Evolutionary conservation across 2,113 vertebrate genomes (phyloP).

Genomic region (Solea solea): DNA sequence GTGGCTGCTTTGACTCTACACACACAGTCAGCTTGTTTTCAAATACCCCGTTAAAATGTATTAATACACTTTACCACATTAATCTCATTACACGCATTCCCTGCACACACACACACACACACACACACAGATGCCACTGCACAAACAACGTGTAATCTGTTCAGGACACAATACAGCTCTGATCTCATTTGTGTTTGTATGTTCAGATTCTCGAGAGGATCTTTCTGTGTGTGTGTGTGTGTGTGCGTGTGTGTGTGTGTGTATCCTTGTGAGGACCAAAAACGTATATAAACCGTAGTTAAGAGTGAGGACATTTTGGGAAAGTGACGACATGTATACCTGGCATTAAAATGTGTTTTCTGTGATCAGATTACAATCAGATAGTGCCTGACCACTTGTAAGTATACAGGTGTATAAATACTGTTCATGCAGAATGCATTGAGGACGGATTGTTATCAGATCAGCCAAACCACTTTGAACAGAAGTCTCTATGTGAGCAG

Average conservation of each 20-base stretch:
- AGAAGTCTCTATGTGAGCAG: too few species aligned
- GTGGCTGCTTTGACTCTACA: neutral
- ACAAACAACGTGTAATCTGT: conserved; percentile 35
- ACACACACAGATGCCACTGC: neutral
- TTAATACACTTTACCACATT: neutral
- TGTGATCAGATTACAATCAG: too few species aligned
- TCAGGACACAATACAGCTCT: conserved; percentile 31
- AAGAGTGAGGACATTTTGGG: too few species aligned
- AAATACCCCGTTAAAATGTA: conserved; percentile 3
- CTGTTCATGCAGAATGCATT: too few species aligned
- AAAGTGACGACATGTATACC: too few species aligned
- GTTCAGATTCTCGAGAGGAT: conserved; percentile 51
- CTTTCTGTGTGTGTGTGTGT: conserved; percentile 6
- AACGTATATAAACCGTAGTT: too few species aligned
- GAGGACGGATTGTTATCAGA: too few species aligned
- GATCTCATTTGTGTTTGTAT: conserved; percentile 59
- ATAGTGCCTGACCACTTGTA: too few species aligned
- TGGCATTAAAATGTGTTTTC: too few species aligned
- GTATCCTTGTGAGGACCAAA: conserved; percentile 1
- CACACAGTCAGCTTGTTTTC: neutral
- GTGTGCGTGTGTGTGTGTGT: neutral
- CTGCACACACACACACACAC: neutral
- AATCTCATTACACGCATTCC: neutral
- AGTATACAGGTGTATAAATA: too few species aligned
- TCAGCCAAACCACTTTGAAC: too few species aligned